A percentile compares a stretch with the other conserved stretches of the same genome.
phyloP scores from a whole-genome alignment of 2,113 vertebrate genomes.

The Esox niger region DNA sequence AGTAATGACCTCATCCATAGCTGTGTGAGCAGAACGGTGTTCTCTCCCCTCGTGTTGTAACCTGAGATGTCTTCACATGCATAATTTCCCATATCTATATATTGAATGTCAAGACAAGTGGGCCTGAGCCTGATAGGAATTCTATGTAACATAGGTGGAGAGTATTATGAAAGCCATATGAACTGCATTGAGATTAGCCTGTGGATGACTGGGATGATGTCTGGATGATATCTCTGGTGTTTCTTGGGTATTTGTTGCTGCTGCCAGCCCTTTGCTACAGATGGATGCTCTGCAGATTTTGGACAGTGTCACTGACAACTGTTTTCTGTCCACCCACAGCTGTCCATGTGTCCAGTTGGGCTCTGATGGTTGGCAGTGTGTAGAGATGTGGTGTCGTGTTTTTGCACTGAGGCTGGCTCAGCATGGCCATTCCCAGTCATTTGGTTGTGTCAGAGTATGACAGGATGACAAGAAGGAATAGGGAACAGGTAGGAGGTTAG shows the following conservation, averaged over 20 bases:
- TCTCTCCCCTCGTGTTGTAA: conserved; percentile 30
- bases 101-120: conserved; percentile 6
- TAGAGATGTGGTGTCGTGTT: too few species aligned
- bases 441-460: too few species aligned
- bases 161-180: conserved; percentile 30
- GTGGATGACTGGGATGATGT: too few species aligned
- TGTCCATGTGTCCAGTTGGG: conserved; percentile 4
- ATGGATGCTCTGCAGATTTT: too few species aligned
- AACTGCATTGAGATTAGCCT: conserved; percentile 29
- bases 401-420: too few species aligned
- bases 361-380: too few species aligned
- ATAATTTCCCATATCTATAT: conserved; percentile 21
- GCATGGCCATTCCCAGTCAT: too few species aligned
- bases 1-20: conserved; percentile 35
- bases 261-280: background rate
- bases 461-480: too few species aligned
- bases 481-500: too few species aligned
- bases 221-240: background rate
- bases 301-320: too few species aligned
- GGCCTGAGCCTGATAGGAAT: conserved; percentile 1
- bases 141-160: background rate
- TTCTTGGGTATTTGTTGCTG: too few species aligned
- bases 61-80: conserved; percentile 14
- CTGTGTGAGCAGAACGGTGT: conserved; percentile 56
- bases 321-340: background rate